Evolutionary conservation across 2,888 invertebrate genomes (phyloP).

Genomic region (Troides aeacus): DNA sequence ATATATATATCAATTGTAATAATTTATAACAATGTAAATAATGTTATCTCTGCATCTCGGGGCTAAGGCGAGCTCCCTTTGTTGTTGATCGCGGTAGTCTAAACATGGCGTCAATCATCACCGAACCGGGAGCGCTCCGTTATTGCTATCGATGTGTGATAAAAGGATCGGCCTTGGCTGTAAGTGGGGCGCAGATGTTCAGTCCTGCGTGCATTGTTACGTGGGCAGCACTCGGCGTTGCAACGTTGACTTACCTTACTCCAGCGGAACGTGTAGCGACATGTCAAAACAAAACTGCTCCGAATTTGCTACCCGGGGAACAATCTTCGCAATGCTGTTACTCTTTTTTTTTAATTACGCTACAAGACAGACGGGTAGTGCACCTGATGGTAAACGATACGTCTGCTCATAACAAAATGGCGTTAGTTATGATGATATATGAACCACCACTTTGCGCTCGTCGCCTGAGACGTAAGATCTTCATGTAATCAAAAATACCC

Average conservation of each 20-base stretch:
- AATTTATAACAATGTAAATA: slow-evolving; percentile 7
- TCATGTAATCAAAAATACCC: too few relatives aligned
- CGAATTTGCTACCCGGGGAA: not conserved
- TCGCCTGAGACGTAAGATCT: too few relatives aligned
- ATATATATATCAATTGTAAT: not conserved
- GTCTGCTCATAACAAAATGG: too few relatives aligned
- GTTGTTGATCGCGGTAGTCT: slow-evolving; percentile 42
- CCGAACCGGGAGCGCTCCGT: slow-evolving; percentile 49
- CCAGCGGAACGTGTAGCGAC: not conserved
- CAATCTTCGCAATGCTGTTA: too few relatives aligned
- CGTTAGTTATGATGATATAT: too few relatives aligned
- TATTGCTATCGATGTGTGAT: slow-evolving; percentile 53
- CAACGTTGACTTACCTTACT: slow-evolving; percentile 4
- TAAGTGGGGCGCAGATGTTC: slow-evolving; percentile 68
- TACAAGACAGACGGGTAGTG: too few relatives aligned
- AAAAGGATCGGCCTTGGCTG: slow-evolving; percentile 61
- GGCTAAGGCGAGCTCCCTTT: slow-evolving; percentile 32
- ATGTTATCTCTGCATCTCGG: slow-evolving; percentile 23
- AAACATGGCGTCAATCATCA: slow-evolving; percentile 48
- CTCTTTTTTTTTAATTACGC: too few relatives aligned
- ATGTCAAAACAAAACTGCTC: not conserved
- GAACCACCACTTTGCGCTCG: too few relatives aligned
- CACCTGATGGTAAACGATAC: too few relatives aligned
- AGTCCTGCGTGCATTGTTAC: slow-evolving; percentile 31
- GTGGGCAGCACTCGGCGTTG: slow-evolving; percentile 20